These are phyloP conservation scores for Strongylocentrotus purpuratus DNA, from an alignment of 35 echinoderm and acorn worm species.

Conservation along the genomic window DNA sequence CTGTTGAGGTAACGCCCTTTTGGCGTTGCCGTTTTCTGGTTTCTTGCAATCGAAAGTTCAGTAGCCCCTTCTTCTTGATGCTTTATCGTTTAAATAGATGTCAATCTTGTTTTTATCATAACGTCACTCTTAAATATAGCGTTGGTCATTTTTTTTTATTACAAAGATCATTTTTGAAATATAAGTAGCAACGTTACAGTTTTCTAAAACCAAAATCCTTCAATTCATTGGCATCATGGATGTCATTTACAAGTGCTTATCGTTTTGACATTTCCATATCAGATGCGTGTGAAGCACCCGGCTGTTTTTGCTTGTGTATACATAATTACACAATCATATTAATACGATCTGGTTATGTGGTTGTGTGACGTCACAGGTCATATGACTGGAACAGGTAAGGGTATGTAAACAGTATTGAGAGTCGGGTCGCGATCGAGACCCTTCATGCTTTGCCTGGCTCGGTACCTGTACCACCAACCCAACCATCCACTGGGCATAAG, in stretches of 20 bases:
- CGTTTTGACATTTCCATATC: no score
- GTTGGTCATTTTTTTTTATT: no score
- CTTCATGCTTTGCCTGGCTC: not conserved
- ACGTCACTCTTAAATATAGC: no score
- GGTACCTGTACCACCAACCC: not conserved
- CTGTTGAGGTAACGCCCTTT: not conserved
- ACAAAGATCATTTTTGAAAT: no score
- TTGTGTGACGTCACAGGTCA: not conserved
- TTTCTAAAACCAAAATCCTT: no score
- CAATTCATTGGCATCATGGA: no score
- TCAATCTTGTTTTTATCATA: no score
- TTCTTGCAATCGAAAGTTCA: not conserved
- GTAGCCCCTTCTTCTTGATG: no score
- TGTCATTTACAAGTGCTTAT: no score
- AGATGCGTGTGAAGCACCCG: no score
- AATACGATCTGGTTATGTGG: not conserved
- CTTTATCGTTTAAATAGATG: no score
- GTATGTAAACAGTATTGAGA: not conserved
- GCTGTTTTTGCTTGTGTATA: not conserved
- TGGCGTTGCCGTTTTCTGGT: not conserved
- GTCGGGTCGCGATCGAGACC: not conserved
- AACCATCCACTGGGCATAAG: not conserved
- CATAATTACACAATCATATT: not conserved
- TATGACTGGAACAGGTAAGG: not conserved
- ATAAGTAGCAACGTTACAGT: no score